Percentiles rank a stretch among this genome's conserved stretches.
These are phyloP conservation scores for Heliocidaris tuberculata DNA, from an alignment of 35 echinoderm and acorn worm genomes.

Conservation along the genomic window DNA sequence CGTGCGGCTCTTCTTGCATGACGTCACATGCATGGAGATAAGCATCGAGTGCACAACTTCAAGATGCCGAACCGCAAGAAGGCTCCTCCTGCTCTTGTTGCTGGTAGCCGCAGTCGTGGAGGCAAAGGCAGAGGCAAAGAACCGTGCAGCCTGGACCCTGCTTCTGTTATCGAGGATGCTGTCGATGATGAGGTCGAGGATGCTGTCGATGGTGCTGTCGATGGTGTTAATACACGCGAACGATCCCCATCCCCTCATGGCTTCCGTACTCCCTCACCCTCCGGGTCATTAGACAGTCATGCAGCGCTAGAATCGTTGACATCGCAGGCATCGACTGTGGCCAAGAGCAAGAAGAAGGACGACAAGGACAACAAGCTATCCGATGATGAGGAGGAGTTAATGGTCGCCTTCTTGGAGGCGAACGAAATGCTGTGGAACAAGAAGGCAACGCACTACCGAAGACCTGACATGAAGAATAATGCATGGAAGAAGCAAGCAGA, in stretches of 20 bases:
- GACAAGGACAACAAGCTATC: slow-evolving; percentile 33
- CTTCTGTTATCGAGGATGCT: not conserved
- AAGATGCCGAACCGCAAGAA: too few species aligned
- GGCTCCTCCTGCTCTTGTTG: too few species aligned
- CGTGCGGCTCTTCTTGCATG: too few species aligned
- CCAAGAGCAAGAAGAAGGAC: not conserved
- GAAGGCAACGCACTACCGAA: not conserved
- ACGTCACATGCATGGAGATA: too few species aligned
- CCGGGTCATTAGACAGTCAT: slow-evolving; percentile 19
- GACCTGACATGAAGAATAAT: not conserved
- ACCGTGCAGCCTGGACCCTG: not conserved
- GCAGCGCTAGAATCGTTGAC: not conserved
- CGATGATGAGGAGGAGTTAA: slow-evolving; percentile 18
- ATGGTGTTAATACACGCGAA: not conserved
- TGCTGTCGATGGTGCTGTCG: not conserved
- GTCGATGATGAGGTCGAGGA: not conserved
- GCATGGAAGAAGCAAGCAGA: slow-evolving; percentile 27
- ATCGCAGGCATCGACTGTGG: not conserved
- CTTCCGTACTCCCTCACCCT: not conserved
- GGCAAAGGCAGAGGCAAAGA: not conserved
- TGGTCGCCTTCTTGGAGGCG: slow-evolving; percentile 23
- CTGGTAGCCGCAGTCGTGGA: not conserved
- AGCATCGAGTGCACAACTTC: too few species aligned
- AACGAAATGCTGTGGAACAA: slow-evolving; percentile 29
- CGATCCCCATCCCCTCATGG: not conserved